phyloP scores from a whole-genome alignment of 2,797 vertebrate species.

The Hoplostethus mediterraneus region DNA sequence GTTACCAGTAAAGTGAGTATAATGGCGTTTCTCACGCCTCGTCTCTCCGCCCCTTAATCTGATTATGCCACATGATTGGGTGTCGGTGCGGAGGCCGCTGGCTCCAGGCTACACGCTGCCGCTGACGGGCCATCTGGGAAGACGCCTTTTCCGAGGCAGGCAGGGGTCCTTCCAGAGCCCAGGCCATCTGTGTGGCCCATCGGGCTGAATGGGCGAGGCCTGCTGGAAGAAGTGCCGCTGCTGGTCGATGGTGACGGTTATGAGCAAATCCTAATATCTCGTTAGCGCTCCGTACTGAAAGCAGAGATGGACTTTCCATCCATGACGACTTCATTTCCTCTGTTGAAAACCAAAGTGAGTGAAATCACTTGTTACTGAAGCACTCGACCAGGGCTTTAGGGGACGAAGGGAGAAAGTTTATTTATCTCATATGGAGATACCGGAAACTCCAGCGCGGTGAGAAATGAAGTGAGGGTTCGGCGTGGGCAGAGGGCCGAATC shows the following conservation, averaged over 20 bases:
- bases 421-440: conserved; percentile 58
- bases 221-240: too few species aligned
- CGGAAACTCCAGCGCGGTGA: conserved; percentile 32
- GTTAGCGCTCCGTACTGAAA: conserved; percentile 28
- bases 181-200: conserved; percentile 34
- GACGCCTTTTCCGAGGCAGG: conserved; percentile 14
- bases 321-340: conserved; percentile 24
- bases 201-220: neutral
- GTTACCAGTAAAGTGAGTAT: conserved; percentile 68
- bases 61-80: conserved; percentile 81
- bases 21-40: conserved; percentile 64
- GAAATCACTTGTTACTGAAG: conserved; percentile 25
- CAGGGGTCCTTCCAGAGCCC: conserved; percentile 23
- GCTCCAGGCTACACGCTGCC: conserved; percentile 31
- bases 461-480: conserved; percentile 49
- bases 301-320: conserved; percentile 30
- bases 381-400: conserved; percentile 36
- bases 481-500: conserved; percentile 35
- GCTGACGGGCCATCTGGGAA: conserved; percentile 49
- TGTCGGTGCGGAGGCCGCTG: conserved; percentile 45
- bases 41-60: conserved; percentile 65
- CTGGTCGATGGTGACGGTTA: too few species aligned
- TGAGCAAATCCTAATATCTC: conserved; percentile 30
- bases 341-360: conserved; percentile 30
- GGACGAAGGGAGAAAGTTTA: conserved; percentile 32